A percentile compares a stretch with the other conserved stretches of the same genome.
Conservation (phyloP, 2,797 vertebrate species). For the Clarias laeviceps region DNA sequence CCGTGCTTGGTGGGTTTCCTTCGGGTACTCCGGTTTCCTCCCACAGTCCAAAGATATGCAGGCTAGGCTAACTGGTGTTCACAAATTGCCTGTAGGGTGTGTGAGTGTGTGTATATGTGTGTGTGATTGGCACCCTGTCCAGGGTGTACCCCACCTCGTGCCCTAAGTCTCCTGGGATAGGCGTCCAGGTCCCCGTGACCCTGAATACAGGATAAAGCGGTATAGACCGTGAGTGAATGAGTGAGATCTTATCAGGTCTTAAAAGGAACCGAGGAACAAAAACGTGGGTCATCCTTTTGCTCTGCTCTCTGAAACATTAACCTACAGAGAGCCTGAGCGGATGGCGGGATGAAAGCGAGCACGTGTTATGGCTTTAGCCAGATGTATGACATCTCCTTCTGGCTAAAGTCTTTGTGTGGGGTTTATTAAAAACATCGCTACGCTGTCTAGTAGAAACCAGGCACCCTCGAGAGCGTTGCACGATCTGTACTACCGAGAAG, state of each 20-base stretch:
- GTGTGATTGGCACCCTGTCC: no score
- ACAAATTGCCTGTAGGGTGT: no score
- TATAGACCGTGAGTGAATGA: no score
- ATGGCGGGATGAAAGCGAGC: constrained; percentile 33
- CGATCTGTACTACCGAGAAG: background rate
- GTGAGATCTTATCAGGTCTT: constrained; percentile 59
- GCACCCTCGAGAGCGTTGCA: constrained; percentile 3
- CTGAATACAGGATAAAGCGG: no score
- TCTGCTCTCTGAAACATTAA: constrained; percentile 39
- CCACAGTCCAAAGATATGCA: no score
- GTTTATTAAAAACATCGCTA: constrained; percentile 42
- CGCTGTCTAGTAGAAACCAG: background rate
- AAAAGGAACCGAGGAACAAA: constrained; percentile 51
- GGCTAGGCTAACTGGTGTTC: no score
- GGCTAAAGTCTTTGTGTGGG: constrained; percentile 20
- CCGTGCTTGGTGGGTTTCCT: no score
- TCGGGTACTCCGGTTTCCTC: no score
- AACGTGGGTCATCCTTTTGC: constrained; percentile 29
- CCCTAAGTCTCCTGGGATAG: no score
- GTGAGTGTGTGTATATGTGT: no score
- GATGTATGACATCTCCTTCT: constrained; percentile 33
- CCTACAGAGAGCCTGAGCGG: constrained; percentile 25
- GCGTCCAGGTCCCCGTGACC: no score
- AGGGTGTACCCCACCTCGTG: no score
- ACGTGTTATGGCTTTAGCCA: constrained; percentile 32